Base-by-base conservation (phyloP, 2,797 vertebrate genomes). In the Spondyliosoma cantharus region DNA sequence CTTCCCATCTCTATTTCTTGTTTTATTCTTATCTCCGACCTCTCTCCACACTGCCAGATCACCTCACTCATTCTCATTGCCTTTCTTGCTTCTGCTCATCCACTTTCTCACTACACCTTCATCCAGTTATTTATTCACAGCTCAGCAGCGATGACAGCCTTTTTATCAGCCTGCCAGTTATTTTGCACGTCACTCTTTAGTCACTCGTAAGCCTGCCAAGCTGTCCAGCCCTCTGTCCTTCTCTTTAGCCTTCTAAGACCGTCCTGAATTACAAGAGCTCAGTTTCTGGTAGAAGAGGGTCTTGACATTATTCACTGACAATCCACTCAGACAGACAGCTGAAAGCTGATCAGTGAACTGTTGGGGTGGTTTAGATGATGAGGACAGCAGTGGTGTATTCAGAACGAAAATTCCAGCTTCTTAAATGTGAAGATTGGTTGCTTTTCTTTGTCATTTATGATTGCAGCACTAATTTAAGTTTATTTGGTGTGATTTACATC, bases 101-200 rank as follows among this genome's bases (percentile, higher is more conserved):
- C 29, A 7, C 52, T 63, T 66, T 54, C 45, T 20, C 22, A 43
- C 53, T 53, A 49, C 54, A 62, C 79, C 46, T 59, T 63, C 49
- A 65, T 48, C 57, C 53, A 60, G 19, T 72, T 57, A 76, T 69
- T 81, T 86, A 72, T 81, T 84, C 22, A 61, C 52, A 53, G 57
- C 48, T 45, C 71, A 59, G 61, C 17, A 42, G 65, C 71, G 52
- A 67, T 74, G 73, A 78, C 32, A 73, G 82, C 42, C 61, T 89
- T 71, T 82, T 85, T 81, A 81, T 79, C 80, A 79, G 27, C 72
- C 75, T 87, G 70, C 32, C 80, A 72, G 50, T 73, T 66, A 83
- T 57, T 74, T 72, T 48, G 46, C 25, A 49, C 42, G 54, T 84
- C 74, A 76, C 22, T 76, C 63, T 78, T 82, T 53, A 63, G 67